Base-by-base conservation (phyloP, 2,888 invertebrate genomes). In the Diplolepis rosae region DNA sequence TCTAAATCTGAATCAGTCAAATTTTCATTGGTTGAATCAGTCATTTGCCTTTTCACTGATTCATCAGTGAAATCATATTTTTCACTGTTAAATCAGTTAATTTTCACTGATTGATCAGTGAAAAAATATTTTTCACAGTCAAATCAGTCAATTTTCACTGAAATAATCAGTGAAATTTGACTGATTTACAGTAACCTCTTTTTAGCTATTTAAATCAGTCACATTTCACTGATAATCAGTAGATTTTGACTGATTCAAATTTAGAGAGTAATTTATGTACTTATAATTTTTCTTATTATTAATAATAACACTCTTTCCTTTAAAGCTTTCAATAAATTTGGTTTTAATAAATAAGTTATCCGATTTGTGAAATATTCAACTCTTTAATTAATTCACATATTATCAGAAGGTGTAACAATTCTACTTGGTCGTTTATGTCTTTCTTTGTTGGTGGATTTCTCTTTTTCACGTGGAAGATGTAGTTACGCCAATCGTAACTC, bases 401-500 rank as follows among this genome's bases (percentile, higher is more conserved):
- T 39, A 39, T 61, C 61, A 39, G 39, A 39, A 27, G 24, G 35
- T 61, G 39, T 39, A 61, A 24, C 39, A 24, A 61, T 61, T 61
- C 61, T 24, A 24, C 22, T 61, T 39, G 39, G 27, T 61, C 61
- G n/a, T 61, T 61, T 39, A 24, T 39, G 24, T 27, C 6, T 39
- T 3, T 39, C 39, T 35, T 61, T 61, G 39, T 61, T 27, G 2
- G 18, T 39, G n/a, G 7, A 24, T 39, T 7, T 39, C 35, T 56
- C 39, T 61, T 35, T 24, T 24, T 39, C 22, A 4, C 2, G 13
- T 35, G n/a, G n/a, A 24, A 61, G 61, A 61, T 61, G 39, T 61
- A 39, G 61, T 61, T 61, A 61, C 61, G 39, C 61, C 35, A 39
- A 61, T 61, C 61, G 61, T 39, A 61, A 61, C 61, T 61, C 61